phyloP scores from a whole-genome alignment of 1,140 invertebrate genomes.

The Neocloeon triangulifer region DNA sequence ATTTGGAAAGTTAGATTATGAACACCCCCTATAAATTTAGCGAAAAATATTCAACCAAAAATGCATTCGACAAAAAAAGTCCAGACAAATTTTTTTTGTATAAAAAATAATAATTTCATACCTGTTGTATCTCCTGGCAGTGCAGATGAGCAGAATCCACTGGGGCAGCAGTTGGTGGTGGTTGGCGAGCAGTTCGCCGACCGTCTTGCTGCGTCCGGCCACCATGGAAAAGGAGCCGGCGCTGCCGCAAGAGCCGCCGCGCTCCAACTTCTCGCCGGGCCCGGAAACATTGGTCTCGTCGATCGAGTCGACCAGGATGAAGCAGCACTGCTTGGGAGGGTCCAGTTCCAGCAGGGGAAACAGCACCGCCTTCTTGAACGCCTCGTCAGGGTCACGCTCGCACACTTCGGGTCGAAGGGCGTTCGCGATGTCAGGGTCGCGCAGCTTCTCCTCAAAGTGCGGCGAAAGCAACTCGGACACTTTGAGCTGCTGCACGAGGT shows the following conservation, averaged over 20 bases:
- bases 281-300: slow-evolving; percentile 42
- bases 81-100: too few relatives aligned
- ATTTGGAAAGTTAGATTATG: too few relatives aligned
- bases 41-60: too few relatives aligned
- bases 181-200: slow-evolving; percentile 65
- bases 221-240: slow-evolving; percentile 16
- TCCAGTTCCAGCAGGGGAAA: slow-evolving; percentile 68
- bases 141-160: slow-evolving; percentile 80
- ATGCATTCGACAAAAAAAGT: too few relatives aligned
- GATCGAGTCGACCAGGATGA: slow-evolving; percentile 77
- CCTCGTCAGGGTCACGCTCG: slow-evolving; percentile 68
- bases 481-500: slow-evolving; percentile 56
- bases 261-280: slow-evolving; percentile 12
- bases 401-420: slow-evolving; percentile 43
- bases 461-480: slow-evolving; percentile 26
- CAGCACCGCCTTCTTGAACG: slow-evolving; percentile 67
- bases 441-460: slow-evolving; percentile 54
- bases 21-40: too few relatives aligned
- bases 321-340: slow-evolving; percentile 53
- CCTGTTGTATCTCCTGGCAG: slow-evolving; percentile 58
- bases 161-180: slow-evolving; percentile 83
- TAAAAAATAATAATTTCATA: too few relatives aligned
- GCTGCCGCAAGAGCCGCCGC: slow-evolving; percentile 15
- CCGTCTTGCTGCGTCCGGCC: slow-evolving; percentile 28
- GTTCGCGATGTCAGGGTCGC: slow-evolving; percentile 43